Conservation (phyloP, 1,140 invertebrate species). For the Metopolophium dirhodum region DNA sequence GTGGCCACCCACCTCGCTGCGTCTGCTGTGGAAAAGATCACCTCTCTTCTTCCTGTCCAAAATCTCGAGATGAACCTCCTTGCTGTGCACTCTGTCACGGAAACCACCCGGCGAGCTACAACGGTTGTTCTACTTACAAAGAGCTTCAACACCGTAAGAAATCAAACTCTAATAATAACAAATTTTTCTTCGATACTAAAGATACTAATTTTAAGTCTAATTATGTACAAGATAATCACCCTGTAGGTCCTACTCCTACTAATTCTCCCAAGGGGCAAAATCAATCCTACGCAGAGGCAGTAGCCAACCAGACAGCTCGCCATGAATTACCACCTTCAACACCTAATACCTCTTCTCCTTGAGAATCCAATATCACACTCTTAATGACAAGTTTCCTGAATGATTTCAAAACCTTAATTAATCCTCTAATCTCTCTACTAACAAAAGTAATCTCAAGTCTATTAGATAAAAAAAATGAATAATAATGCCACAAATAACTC, state of each 20-base stretch:
- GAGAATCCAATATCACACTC: no score
- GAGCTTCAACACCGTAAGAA: no score
- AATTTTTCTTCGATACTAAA: no score
- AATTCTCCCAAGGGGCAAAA: neutral
- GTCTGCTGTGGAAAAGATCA: slow-evolving; percentile 60
- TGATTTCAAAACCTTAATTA: no score
- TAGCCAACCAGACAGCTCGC: neutral
- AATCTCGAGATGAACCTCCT: slow-evolving; percentile 7
- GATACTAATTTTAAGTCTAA: neutral
- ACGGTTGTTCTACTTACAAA: no score
- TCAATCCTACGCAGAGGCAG: neutral
- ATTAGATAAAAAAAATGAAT: no score
- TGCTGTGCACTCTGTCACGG: slow-evolving; percentile 12
- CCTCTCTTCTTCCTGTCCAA: slow-evolving; percentile 10
- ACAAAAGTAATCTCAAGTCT: no score
- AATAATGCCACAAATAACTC: no score
- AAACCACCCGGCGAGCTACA: slow-evolving; percentile 16
- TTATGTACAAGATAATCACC: neutral
- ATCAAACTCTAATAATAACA: no score
- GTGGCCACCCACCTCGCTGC: slow-evolving; percentile 59
- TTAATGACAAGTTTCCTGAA: no score
- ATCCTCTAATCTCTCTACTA: no score
- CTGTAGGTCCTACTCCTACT: neutral
- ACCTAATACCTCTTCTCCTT: neutral
- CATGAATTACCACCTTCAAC: neutral